Evolutionary conservation across 2,888 invertebrate species (phyloP), one percentile per base, ranked within the genome.

Genomic region (Sipha maydis): DNA sequence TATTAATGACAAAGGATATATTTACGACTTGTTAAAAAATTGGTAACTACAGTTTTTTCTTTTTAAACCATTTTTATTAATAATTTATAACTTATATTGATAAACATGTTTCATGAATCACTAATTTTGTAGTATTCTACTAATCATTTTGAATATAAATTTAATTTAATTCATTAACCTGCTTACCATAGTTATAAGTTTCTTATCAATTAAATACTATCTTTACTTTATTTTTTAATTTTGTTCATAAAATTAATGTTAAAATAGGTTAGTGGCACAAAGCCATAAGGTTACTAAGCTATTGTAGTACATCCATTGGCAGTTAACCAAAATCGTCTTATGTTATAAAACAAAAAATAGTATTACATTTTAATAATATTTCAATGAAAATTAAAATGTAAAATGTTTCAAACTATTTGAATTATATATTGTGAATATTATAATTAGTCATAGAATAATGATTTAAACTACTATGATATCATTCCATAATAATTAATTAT

Each of bases 1-100:
- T 5, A 97, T 98, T 91, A 97, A 98, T 91, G 99, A 99, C 92
- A 96, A 96, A 91, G 97, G 97, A 48, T 97, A 99, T 91, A 94
- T 98, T 90, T 97, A 95, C 92, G 97, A 98, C 92, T 96, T 99
- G 90, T 93, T 98, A 69, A 96, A 95, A 92, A 98, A 98, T 92
- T 98, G 98, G 98, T 97, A 93, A 92, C 95, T 92, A 89, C 21
- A 48, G n/a, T 80, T 73, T 86, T 73, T 54, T 28, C 28, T 77
- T 54, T 48, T 28, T 14, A 54, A 7, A 19, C 21, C 61, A 21
- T 61, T 61, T n/a, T 25, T 38, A 76, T 38, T 71, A 31, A 28
- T 31, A 76, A 3, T 76, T 48, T 1, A 11, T 48, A 76, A 76
- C n/a, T 41, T 38, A 41, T 76, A 41, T 76, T 38, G 5, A 34